Evolutionary conservation across 2,888 invertebrate species (phyloP).

Genomic region (Hoplodrina blanda): DNA sequence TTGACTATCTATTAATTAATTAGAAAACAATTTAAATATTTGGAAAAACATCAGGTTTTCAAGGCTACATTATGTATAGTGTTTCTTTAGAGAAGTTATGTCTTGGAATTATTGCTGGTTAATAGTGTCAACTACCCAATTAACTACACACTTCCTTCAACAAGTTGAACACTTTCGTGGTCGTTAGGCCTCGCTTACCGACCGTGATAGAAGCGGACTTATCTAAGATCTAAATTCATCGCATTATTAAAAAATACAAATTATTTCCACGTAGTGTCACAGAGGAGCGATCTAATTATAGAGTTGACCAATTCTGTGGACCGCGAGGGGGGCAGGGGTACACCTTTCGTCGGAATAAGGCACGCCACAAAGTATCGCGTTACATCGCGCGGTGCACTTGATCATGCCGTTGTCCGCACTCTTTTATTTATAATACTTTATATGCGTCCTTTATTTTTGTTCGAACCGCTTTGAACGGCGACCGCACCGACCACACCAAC

Average conservation of each 20-base stretch:
- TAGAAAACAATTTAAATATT: too few species aligned
- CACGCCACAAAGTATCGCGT: slow-evolving; percentile 84
- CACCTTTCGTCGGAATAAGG: slow-evolving; percentile 75
- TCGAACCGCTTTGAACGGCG: slow-evolving; percentile 79
- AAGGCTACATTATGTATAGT: too few species aligned
- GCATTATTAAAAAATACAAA: slow-evolving; percentile 62
- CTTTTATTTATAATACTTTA: slow-evolving; percentile 83
- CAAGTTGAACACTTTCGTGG: slow-evolving; percentile 25
- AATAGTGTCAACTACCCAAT: too few species aligned
- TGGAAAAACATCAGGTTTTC: too few species aligned
- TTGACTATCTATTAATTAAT: too few species aligned
- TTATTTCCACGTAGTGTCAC: slow-evolving; percentile 67
- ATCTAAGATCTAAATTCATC: slow-evolving; percentile 61
- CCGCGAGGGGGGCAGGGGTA: slow-evolving; percentile 48
- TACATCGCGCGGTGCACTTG: slow-evolving; percentile 88
- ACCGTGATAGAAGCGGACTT: slow-evolving; percentile 32
- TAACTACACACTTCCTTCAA: slow-evolving; percentile 10
- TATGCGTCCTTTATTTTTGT: slow-evolving; percentile 77
- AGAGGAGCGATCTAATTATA: slow-evolving; percentile 80
- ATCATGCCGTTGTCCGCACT: slow-evolving; percentile 85
- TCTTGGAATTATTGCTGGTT: too few species aligned
- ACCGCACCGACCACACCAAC: slow-evolving; percentile 81
- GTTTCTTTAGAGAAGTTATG: too few species aligned
- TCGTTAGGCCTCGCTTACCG: slow-evolving; percentile 21
- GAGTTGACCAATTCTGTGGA: slow-evolving; percentile 70